These are phyloP conservation scores for Chalcis sispes DNA, from an alignment of 2,888 invertebrate species.

Conservation along the genomic window DNA sequence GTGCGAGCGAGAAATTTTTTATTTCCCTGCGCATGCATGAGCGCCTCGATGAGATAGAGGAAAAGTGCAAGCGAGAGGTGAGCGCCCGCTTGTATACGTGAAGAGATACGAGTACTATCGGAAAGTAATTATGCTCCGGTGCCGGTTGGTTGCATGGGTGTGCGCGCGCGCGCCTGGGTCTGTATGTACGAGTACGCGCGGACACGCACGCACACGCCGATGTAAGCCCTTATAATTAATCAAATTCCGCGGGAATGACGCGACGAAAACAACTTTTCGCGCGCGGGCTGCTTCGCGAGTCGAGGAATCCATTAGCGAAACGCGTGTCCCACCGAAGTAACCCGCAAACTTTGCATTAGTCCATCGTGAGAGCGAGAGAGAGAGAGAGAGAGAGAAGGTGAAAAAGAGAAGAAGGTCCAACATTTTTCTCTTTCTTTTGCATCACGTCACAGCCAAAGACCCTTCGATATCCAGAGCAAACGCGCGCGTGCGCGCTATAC, in stretches of 20 bases:
- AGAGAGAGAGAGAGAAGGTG: neutral
- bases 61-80: neutral
- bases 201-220: neutral
- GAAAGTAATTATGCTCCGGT: conserved; percentile 70
- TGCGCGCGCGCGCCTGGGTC: neutral
- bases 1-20: neutral
- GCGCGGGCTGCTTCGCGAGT: conserved; percentile 63
- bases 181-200: no score
- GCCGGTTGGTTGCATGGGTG: neutral
- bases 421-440: no score
- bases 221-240: conserved; percentile 67
- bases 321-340: conserved; percentile 62
- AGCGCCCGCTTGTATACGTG: conserved; percentile 26
- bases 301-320: conserved; percentile 69
- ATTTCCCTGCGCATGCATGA: neutral
- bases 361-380: conserved; percentile 20
- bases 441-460: conserved; percentile 15
- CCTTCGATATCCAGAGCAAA: conserved; percentile 29
- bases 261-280: conserved; percentile 67
- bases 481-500: neutral
- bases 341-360: conserved; percentile 60
- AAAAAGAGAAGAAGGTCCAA: no score
- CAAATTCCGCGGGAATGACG: conserved; percentile 71
- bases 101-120: conserved; percentile 64
- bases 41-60: neutral